Conservation (phyloP, 2,113 vertebrate species). For the Sebastes fasciatus region DNA sequence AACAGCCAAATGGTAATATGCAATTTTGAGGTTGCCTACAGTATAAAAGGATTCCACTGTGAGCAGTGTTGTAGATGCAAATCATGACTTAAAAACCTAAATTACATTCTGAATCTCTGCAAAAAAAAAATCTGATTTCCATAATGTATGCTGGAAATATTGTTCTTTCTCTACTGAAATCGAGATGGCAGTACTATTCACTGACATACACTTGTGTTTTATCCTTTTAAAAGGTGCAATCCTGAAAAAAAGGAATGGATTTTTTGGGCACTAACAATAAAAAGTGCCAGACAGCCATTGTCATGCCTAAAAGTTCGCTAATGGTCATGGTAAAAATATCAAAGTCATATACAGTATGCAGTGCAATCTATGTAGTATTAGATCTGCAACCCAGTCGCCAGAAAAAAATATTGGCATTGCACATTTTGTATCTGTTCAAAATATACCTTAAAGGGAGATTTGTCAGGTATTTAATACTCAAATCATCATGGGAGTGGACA, state of each 20-base stretch:
- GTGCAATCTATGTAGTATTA: too few relatives aligned
- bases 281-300: neutral
- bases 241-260: neutral
- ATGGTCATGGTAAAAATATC: too few relatives aligned
- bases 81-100: slow-evolving; percentile 33
- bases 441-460: too few relatives aligned
- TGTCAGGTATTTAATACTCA: too few relatives aligned
- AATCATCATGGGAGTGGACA: too few relatives aligned
- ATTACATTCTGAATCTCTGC: neutral
- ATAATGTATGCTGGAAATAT: slow-evolving; percentile 1
- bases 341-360: too few relatives aligned
- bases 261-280: neutral
- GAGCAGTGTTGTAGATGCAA: slow-evolving; percentile 42
- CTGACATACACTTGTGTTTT: neutral
- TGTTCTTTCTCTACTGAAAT: neutral
- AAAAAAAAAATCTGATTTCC: neutral
- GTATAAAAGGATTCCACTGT: slow-evolving; percentile 55
- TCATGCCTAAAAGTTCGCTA: neutral
- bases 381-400: too few relatives aligned
- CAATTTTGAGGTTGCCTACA: slow-evolving; percentile 61
- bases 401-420: too few relatives aligned
- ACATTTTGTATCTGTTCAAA: too few relatives aligned
- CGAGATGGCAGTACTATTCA: neutral
- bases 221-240: neutral
- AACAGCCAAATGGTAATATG: slow-evolving; percentile 59